These are phyloP conservation scores for Rhombomys opimus DNA, from an alignment of 2,113 vertebrate genomes.

Conservation along the genomic window DNA sequence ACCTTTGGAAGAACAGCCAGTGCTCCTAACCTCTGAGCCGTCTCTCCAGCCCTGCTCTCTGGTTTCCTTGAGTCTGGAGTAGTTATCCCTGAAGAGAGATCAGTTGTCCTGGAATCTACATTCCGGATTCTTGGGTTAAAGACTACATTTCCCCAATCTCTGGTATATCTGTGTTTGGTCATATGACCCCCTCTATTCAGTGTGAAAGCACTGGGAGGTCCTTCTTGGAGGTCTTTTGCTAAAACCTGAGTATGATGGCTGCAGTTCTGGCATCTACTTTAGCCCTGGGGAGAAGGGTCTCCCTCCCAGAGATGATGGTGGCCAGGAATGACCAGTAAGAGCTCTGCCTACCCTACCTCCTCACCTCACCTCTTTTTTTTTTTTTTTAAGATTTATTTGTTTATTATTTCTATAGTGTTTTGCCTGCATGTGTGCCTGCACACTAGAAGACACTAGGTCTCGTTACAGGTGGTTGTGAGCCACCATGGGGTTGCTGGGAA, in stretches of 20 bases:
- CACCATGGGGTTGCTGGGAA: too few relatives aligned
- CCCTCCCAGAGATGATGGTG: not conserved
- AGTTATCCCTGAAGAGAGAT: not conserved
- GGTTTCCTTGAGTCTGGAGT: not conserved
- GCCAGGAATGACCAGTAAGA: not conserved
- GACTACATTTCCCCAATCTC: not conserved
- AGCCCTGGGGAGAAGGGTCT: not conserved
- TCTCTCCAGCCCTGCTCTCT: not conserved
- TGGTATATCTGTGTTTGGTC: not conserved
- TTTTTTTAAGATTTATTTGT: too few relatives aligned
- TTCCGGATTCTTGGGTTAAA: constrained; percentile 41
- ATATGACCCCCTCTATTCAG: not conserved
- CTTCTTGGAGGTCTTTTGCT: not conserved
- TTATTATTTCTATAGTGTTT: too few relatives aligned
- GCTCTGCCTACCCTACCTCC: not conserved
- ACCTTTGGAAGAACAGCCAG: too few relatives aligned
- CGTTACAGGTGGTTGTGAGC: too few relatives aligned
- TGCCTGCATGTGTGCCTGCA: too few relatives aligned
- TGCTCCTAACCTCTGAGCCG: too few relatives aligned
- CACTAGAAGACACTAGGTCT: too few relatives aligned
- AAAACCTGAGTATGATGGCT: not conserved
- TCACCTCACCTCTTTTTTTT: too few relatives aligned
- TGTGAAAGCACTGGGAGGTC: not conserved
- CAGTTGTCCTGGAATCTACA: not conserved
- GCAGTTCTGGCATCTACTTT: not conserved